These are phyloP conservation scores for Bothrops jararaca DNA, from an alignment of 2,113 vertebrate species.

Conservation along the genomic window DNA sequence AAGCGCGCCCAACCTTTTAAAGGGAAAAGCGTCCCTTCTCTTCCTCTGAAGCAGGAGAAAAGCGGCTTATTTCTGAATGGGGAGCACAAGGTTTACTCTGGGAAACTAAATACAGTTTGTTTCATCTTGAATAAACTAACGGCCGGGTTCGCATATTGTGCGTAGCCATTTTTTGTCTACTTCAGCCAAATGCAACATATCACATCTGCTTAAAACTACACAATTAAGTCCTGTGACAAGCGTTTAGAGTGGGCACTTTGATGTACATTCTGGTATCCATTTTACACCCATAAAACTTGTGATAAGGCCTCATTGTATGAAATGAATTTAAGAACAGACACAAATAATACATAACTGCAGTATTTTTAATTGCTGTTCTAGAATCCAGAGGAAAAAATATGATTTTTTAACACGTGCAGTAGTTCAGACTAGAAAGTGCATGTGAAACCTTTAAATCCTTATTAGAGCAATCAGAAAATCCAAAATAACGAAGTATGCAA, in stretches of 20 bases:
- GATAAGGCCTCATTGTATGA: neutral
- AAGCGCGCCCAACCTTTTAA: conserved; percentile 65
- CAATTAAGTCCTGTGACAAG: neutral
- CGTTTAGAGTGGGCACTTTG: neutral
- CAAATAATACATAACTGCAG: neutral
- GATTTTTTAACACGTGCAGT: neutral
- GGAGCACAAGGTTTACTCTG: neutral
- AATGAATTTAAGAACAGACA: neutral
- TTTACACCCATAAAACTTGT: neutral
- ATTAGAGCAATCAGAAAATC: neutral
- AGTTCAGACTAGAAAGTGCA: neutral
- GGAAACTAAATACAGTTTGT: neutral
- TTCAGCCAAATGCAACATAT: neutral
- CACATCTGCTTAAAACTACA: neutral
- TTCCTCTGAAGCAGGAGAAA: neutral
- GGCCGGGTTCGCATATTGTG: neutral
- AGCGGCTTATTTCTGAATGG: neutral
- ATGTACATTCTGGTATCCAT: neutral
- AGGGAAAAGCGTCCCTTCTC: conserved; percentile 36
- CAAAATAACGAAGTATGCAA: neutral
- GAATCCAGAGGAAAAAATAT: no score
- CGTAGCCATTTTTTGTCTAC: neutral
- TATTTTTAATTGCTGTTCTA: neutral
- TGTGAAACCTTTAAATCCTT: neutral
- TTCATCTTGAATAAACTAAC: neutral